These are phyloP conservation scores for Caenorhabditis briggsae DNA, from an alignment of 1,140 invertebrate species.

Conservation along the genomic window DNA sequence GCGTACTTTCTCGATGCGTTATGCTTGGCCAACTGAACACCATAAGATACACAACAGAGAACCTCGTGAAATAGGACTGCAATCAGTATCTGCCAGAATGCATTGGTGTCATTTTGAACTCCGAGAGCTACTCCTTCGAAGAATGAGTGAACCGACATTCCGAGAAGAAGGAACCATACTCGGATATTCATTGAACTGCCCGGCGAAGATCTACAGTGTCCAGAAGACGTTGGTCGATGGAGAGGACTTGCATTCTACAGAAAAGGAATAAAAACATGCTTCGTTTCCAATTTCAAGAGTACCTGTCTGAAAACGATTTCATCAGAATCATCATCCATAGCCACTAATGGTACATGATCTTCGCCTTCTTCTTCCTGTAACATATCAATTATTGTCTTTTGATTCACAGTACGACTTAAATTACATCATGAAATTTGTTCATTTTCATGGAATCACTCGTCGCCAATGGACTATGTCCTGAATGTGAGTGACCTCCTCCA, in stretches of 20 bases:
- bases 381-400: background rate
- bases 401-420: background rate
- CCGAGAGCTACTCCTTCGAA: slow-evolving; percentile 80
- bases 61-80: slow-evolving; percentile 79
- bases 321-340: slow-evolving; percentile 66
- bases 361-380: slow-evolving; percentile 45
- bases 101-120: slow-evolving; percentile 71
- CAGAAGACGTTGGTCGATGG: background rate
- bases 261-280: too few species aligned
- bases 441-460: slow-evolving; percentile 16
- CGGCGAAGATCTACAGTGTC: slow-evolving; percentile 69
- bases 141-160: slow-evolving; percentile 79
- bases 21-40: slow-evolving; percentile 78
- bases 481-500: slow-evolving; percentile 18
- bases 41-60: slow-evolving; percentile 79
- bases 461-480: slow-evolving; percentile 17
- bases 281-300: background rate
- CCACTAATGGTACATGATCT: slow-evolving; percentile 62
- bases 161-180: slow-evolving; percentile 78
- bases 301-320: slow-evolving; percentile 62
- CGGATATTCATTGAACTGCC: slow-evolving; percentile 67
- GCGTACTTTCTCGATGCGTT: slow-evolving; percentile 69
- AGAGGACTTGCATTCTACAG: slow-evolving; percentile 37
- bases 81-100: slow-evolving; percentile 78
- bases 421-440: slow-evolving; percentile 42